Evolutionary conservation across 2,888 invertebrate genomes (phyloP).

Genomic region (Peribatodes rhomboidaria): DNA sequence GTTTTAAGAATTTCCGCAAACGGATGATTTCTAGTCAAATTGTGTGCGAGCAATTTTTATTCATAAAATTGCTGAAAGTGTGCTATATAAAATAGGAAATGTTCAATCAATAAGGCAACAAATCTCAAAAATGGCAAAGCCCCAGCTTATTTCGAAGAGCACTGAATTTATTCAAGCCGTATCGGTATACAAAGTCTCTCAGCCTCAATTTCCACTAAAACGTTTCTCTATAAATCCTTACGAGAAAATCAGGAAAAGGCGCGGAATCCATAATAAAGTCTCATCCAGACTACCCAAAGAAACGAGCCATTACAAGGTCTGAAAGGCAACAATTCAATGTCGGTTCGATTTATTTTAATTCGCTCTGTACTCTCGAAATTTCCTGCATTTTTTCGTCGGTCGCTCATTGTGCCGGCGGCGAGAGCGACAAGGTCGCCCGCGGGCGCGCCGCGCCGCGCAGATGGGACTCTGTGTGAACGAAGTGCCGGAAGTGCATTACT

Average conservation of each 20-base stretch:
- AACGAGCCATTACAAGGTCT: constrained; percentile 50
- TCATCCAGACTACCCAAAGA: constrained; percentile 34
- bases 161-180: neutral
- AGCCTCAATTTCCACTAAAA: constrained; percentile 15
- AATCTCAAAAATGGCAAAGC: neutral
- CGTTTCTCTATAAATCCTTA: constrained; percentile 25
- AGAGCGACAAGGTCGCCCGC: constrained; percentile 45
- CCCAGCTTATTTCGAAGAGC: neutral
- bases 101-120: neutral
- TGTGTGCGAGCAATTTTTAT: too few relatives aligned
- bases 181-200: constrained; percentile 5
- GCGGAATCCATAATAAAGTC: constrained; percentile 40
- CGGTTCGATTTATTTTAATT: constrained; percentile 69
- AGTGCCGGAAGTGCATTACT: constrained; percentile 64
- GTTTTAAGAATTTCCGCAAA: too few relatives aligned
- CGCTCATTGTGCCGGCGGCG: constrained; percentile 54
- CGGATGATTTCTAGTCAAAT: too few relatives aligned
- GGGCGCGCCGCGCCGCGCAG: constrained; percentile 37
- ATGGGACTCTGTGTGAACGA: constrained; percentile 49
- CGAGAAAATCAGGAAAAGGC: constrained; percentile 31
- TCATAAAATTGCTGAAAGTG: too few relatives aligned
- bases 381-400: constrained; percentile 58
- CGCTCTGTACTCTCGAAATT: constrained; percentile 50
- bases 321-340: constrained; percentile 61
- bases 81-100: too few relatives aligned